Evolutionary conservation across 1,140 invertebrate genomes (phyloP), one percentile per base, ranked within the genome.

Genomic region (Samia ricini): DNA sequence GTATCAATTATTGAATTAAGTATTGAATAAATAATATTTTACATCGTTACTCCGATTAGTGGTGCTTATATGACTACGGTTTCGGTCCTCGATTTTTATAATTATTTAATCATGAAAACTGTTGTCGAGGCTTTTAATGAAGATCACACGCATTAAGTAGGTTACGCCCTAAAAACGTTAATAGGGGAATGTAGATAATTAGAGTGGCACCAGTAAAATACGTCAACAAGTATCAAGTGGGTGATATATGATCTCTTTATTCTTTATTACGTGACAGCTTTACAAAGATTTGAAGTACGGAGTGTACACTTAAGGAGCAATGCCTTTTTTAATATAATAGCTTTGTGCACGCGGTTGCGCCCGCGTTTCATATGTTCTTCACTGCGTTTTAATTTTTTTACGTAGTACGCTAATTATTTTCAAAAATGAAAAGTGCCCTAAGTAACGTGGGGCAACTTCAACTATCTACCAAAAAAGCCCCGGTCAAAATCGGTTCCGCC

Each of bases 161-260:
- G 26, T 42, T 19, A 56, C 54, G 29, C 18, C n/a, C 56, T 12
- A 21, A 36, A 36, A 57, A 29, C n/a, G 5, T 36, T 42, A 57
- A 57, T 57, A 42, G 29, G 18, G 18, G 8, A 36, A 42, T 29
- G 26, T 33, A 36, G 56, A 42, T 57, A 57, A 57, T 57, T 57
- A 57, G 56, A 36, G 26, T 57, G 56, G 19, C 19, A 57, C 26
- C 26, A 36, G 56, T 57, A 57, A 57, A 52, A 57, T 20, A 57
- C 56, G 29, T 57, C 33, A 36, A 57, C 56, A 29, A 57, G n/a
- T 23, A 21, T 36, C 29, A 57, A n/a, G 26, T 18, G 20, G 56
- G 26, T 36, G 26, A 36, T 57, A 24, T 29, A 29, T 4, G 26
- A 20, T 18, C 29, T 33, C 56, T 19, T 19, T 57, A 26, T 36